These are phyloP conservation scores for Eupelmus urozonus DNA, from an alignment of 2,888 invertebrate genomes.

Conservation along the genomic window DNA sequence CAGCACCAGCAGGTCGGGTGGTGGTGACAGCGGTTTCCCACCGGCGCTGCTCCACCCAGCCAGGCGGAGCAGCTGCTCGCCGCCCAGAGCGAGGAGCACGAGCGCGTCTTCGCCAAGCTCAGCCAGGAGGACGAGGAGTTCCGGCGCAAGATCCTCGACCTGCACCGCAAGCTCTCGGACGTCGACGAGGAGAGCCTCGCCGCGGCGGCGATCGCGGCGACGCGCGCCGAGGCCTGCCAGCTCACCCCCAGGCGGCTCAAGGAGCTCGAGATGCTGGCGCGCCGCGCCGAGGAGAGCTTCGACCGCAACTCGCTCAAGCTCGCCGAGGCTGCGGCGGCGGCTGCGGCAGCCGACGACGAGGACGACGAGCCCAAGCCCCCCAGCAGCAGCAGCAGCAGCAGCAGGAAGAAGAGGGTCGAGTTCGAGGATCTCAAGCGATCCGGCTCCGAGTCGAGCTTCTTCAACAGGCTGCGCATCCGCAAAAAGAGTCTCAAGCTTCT, in stretches of 20 bases:
- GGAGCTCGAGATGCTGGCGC: constrained; percentile 65
- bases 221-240: constrained; percentile 41
- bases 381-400: too few species aligned
- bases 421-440: constrained; percentile 57
- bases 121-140: constrained; percentile 74
- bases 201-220: constrained; percentile 7
- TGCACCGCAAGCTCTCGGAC: constrained; percentile 72
- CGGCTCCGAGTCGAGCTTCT: constrained; percentile 66
- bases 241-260: constrained; percentile 58
- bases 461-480: constrained; percentile 69
- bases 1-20: constrained; percentile 74
- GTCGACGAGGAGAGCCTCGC: constrained; percentile 55
- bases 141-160: constrained; percentile 73
- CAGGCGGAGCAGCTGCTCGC: constrained; percentile 6
- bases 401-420: constrained; percentile 58
- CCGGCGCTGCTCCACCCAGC: constrained; percentile 61
- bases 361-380: neutral
- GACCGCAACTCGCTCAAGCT: constrained; percentile 17
- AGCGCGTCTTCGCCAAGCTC: constrained; percentile 69
- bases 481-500: constrained; percentile 71
- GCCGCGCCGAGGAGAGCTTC: constrained; percentile 63
- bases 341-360: too few species aligned
- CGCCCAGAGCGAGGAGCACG: constrained; percentile 65
- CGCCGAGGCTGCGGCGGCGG: constrained; percentile 31
- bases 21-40: constrained; percentile 76